Evolutionary conservation across 2,888 invertebrate species (phyloP), one percentile per base, ranked within the genome.

Genomic region (Vesta saturnalis): DNA sequence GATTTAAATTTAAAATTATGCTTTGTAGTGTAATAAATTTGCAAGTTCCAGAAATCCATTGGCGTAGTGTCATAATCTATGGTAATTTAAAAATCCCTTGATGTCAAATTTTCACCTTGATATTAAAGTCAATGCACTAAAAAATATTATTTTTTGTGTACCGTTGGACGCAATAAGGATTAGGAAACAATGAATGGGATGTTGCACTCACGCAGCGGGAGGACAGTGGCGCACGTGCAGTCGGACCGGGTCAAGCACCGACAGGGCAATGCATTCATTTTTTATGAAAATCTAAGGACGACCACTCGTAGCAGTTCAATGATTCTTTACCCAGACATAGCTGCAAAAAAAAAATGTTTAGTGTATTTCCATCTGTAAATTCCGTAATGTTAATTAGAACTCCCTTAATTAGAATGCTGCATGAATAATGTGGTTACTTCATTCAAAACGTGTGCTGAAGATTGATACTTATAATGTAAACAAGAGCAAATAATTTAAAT

Each of bases 231-330:
- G 71, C 72, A 73, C 75, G 74, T 72, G 73, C 67, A 73, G 67
- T 60, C 70, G 65, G 70, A 60, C 62, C 71, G 74, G 81, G 80
- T 81, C 81, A 80, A 78, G 76, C 78, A 81, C 82, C 81, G 79
- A 77, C 78, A 78, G 83, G 79, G 84, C 85, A 85, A 85, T 83
- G 85, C 83, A 84, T 84, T 83, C 81, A 85, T 85, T 86, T 86
- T n/a, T 85, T 85, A 84, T 84, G 82, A 82, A 83, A 82, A 85
- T 84, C 83, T 86, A 86, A 86, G 86, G 86, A 85, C 86, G 83
- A 86, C 86, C 85, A 84, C 86, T 86, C 79, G 82, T 80, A 80
- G 79, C 72, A 71, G 74, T 74, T 74, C 74, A 74, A 74, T 64
- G 74, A 66, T 72, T 74, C 74, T 72, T 70, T 46, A 65, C 70